These are phyloP conservation scores for Tachuris rubrigastra DNA, from an alignment of 2,113 vertebrate genomes.

Conservation along the genomic window DNA sequence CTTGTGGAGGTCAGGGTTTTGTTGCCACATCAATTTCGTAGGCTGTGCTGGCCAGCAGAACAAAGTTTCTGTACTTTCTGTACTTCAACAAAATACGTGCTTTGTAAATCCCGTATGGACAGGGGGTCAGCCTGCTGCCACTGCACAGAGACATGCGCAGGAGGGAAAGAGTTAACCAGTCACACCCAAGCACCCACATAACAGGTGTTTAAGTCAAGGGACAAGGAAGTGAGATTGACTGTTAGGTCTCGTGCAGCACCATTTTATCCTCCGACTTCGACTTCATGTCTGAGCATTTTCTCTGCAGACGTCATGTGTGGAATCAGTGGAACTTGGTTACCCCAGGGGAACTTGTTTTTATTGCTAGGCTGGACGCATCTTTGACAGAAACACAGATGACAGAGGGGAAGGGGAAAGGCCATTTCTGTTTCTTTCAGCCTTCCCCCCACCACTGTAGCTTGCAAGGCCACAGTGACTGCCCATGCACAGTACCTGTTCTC, in stretches of 20 bases:
- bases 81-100: neutral
- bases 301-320: neutral
- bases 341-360: neutral
- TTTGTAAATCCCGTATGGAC: neutral
- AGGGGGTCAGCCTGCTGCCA: neutral
- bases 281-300: neutral
- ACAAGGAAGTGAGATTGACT: neutral
- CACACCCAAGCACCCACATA: accelerated
- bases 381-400: neutral
- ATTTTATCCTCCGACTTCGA: neutral
- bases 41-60: neutral
- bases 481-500: neutral
- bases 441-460: neutral
- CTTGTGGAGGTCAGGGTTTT: neutral
- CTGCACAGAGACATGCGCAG: accelerated
- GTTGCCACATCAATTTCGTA: neutral
- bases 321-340: neutral
- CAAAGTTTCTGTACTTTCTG: neutral
- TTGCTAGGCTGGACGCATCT: neutral
- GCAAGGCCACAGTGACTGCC: neutral
- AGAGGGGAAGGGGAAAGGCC: neutral
- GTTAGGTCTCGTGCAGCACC: neutral
- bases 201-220: neutral
- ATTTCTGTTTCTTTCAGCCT: neutral
- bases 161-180: too few relatives aligned